These are phyloP conservation scores for Dipodomys ordii DNA, from an alignment of 2,113 vertebrate species.

Conservation along the genomic window DNA sequence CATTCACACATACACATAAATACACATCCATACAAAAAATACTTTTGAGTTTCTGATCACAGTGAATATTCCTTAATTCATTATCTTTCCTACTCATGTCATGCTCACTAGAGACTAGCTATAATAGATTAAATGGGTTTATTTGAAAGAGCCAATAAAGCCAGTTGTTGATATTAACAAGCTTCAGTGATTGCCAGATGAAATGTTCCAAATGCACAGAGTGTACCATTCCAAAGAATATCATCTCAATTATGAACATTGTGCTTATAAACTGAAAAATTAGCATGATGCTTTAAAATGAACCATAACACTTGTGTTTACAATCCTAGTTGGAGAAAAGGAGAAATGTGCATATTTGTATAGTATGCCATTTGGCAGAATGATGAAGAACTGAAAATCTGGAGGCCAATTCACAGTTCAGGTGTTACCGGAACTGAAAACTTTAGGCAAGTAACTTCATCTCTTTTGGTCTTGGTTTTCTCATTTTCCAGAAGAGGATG, in stretches of 20 bases:
- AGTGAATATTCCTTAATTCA: background rate
- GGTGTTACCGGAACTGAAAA: background rate
- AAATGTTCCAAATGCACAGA: constrained; percentile 62
- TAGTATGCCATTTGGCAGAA: constrained; percentile 17
- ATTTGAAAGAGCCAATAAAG: constrained; percentile 59
- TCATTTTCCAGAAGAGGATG: background rate
- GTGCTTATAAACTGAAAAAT: constrained; percentile 67
- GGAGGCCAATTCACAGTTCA: background rate
- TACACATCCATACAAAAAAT: background rate
- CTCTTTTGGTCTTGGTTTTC: background rate
- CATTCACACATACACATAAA: background rate
- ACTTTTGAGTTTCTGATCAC: constrained; percentile 29
- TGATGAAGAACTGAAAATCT: constrained; percentile 33
- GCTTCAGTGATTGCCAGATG: constrained; percentile 1
- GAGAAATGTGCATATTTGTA: background rate
- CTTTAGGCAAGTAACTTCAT: background rate
- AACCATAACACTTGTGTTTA: constrained; percentile 6
- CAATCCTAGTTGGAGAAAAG: background rate
- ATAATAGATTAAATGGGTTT: constrained; percentile 44
- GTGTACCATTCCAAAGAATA: constrained; percentile 42
- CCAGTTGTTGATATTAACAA: constrained; percentile 71
- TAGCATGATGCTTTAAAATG: constrained; percentile 55
- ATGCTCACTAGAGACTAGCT: constrained; percentile 18
- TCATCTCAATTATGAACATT: constrained; percentile 50
- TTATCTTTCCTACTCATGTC: background rate